phyloP scores from a whole-genome alignment of 2,113 vertebrate species.

The Boleophthalmus pectinirostris region DNA sequence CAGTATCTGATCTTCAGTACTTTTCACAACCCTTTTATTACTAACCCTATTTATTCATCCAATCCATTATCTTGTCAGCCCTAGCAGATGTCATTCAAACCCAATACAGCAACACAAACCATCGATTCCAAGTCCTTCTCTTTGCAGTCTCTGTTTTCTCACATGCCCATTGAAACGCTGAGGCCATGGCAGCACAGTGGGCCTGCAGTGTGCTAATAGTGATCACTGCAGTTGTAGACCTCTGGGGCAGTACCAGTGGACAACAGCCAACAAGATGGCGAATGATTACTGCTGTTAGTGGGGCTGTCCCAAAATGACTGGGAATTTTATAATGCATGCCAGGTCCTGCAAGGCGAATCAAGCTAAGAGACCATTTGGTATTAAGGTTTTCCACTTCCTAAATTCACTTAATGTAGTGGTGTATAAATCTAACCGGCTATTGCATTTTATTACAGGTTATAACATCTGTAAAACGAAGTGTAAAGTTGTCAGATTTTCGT shows the following conservation, averaged over 20 bases:
- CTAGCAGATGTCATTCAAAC: too few species aligned
- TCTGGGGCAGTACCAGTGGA: conserved; percentile 42
- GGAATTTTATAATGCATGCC: conserved; percentile 13
- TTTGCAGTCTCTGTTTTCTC: conserved; percentile 35
- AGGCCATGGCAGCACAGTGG: conserved; percentile 49
- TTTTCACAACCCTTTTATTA: too few species aligned
- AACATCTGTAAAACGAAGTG: not conserved
- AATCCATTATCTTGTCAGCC: too few species aligned
- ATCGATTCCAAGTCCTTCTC: conserved; percentile 55
- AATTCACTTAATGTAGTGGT: not conserved
- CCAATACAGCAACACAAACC: too few species aligned
- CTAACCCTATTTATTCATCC: too few species aligned
- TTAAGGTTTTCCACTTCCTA: not conserved
- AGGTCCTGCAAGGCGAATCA: not conserved
- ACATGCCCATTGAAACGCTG: conserved; percentile 50
- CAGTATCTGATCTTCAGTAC: too few species aligned
- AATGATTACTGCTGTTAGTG: conserved; percentile 55
- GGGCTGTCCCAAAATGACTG: conserved; percentile 23
- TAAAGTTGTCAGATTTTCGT: not conserved
- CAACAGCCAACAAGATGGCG: conserved; percentile 32
- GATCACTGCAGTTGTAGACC: conserved; percentile 46
- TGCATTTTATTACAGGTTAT: not conserved
- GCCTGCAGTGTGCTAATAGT: conserved; percentile 29
- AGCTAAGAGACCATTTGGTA: not conserved
- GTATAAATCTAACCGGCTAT: not conserved